phyloP scores from a whole-genome alignment of 2,888 invertebrate genomes.

The Rhaphigaster nebulosa region DNA sequence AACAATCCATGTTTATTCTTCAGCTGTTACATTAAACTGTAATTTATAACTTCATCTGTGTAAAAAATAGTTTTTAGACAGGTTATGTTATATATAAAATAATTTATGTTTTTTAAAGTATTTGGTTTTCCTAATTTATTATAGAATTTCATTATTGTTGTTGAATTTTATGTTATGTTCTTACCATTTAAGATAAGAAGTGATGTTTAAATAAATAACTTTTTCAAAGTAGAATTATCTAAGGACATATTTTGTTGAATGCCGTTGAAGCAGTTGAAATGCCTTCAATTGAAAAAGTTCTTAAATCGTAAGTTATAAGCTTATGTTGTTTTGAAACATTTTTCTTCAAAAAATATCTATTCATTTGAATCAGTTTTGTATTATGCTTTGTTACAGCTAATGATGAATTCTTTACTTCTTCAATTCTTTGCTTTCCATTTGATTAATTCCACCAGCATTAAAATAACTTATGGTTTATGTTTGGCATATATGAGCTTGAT shows the following conservation, averaged over 20 bases:
- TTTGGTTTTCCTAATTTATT: neutral
- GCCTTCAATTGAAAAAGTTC: constrained; percentile 45
- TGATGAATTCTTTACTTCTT: neutral
- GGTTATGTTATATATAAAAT: constrained; percentile 22
- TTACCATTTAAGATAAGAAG: neutral
- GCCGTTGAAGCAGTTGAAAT: constrained; percentile 16
- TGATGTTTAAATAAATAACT: neutral
- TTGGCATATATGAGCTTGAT: neutral
- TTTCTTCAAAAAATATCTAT: neutral
- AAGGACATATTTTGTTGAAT: neutral
- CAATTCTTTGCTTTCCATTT: neutral
- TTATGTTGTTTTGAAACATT: constrained; percentile 9
- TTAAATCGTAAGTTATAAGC: constrained; percentile 31
- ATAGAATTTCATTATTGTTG: neutral
- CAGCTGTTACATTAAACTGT: neutral
- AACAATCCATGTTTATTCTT: neutral
- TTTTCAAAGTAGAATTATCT: neutral
- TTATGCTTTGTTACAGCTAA: neutral
- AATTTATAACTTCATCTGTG: neutral
- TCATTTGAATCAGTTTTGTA: neutral
- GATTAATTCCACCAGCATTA: neutral
- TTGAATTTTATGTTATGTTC: constrained; percentile 14
- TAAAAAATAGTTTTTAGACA: neutral
- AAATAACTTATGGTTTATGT: neutral
- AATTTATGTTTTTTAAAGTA: neutral